Conservation (phyloP, 2,113 vertebrate genomes). For the Pandion haliaetus region DNA sequence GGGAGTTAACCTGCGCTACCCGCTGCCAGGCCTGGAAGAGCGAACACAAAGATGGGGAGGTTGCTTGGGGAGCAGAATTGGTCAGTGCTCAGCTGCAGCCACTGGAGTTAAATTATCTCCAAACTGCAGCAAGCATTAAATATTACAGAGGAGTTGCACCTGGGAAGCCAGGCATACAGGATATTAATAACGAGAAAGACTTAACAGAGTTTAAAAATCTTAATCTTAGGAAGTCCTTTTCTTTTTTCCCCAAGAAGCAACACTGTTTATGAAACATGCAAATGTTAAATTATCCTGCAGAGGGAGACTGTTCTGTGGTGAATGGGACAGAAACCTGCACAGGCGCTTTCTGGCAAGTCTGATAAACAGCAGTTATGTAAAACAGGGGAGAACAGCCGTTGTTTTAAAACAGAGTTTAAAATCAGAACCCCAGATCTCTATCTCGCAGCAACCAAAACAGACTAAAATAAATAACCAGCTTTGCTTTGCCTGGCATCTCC, state of each 20-base stretch:
- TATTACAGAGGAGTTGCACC: too few relatives aligned
- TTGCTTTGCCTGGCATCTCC: background rate
- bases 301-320: background rate
- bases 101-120: background rate
- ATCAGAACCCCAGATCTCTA: background rate
- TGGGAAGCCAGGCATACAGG: background rate
- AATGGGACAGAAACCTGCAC: background rate
- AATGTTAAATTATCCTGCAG: background rate
- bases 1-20: background rate
- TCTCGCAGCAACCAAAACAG: background rate
- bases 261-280: background rate
- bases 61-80: background rate
- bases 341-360: background rate
- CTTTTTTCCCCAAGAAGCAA: too few relatives aligned
- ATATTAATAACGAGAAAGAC: background rate
- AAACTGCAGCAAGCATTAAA: background rate
- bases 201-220: background rate
- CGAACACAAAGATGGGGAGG: background rate
- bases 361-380: background rate
- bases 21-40: background rate
- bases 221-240: background rate
- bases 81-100: background rate
- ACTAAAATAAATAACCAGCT: background rate
- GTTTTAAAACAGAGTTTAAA: background rate
- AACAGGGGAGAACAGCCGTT: background rate